Evolutionary conservation across 2,797 vertebrate genomes (phyloP).

Genomic region (Sebastes elongatus): DNA sequence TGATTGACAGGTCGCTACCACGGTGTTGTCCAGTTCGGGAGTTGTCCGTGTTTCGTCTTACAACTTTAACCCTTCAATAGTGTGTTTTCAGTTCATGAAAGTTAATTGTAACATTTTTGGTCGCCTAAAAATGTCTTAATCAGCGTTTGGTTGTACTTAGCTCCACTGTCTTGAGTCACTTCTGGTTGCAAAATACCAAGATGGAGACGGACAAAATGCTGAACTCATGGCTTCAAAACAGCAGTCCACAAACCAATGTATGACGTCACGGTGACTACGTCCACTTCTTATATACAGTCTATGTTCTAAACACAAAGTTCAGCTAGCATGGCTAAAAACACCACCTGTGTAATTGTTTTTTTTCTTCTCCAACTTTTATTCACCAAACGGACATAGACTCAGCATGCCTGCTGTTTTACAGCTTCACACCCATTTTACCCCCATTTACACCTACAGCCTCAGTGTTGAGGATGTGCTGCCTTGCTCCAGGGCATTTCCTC

Average conservation of each 20-base stretch:
- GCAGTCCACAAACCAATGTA: rapidly evolving
- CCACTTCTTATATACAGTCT: too few relatives aligned
- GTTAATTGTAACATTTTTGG: too few relatives aligned
- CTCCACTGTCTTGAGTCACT: too few relatives aligned
- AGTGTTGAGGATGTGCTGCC: neutral
- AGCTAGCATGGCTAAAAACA: neutral
- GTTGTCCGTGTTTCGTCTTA: too few relatives aligned
- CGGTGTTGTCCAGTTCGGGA: rapidly evolving
- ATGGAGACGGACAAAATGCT: too few relatives aligned
- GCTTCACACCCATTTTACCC: neutral
- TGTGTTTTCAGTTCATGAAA: too few relatives aligned
- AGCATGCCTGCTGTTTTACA: neutral
- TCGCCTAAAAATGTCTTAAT: too few relatives aligned
- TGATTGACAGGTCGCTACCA: too few relatives aligned
- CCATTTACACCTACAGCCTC: neutral
- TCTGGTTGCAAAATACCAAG: too few relatives aligned
- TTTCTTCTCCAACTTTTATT: neutral
- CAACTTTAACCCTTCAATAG: too few relatives aligned
- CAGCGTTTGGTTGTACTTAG: too few relatives aligned
- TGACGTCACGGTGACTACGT: rapidly evolving
- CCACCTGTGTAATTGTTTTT: neutral
- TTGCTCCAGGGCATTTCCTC: neutral
- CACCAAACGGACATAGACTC: neutral
- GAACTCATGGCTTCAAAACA: rapidly evolving
- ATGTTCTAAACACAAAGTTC: neutral